Evolutionary conservation across 1,140 invertebrate species (phyloP), one percentile per base, ranked within the genome.

Genomic region (Venustaconcha ellipsiformis): DNA sequence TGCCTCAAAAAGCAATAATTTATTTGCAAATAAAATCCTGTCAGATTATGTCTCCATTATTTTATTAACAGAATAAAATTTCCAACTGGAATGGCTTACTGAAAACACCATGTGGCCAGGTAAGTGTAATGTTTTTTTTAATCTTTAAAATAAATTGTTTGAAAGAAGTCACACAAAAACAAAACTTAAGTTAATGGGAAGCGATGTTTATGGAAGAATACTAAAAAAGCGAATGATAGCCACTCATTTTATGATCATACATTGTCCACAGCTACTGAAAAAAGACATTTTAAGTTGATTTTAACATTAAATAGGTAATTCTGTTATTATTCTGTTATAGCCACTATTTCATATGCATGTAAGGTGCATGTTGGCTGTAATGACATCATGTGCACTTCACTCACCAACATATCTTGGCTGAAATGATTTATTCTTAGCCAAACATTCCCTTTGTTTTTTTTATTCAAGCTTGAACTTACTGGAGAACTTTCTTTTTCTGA

Each of bases 61-160:
- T 80, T 74, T 30, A 56, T 72, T 80, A 82, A 55, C 78, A 89
- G 88, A 80, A 84, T 71, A 80, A 84, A 72, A 76, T 90, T 18
- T 89, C 88, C 2, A 90, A 90, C 72, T 90, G 86, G 85, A 67
- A 82, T 70, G 84, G 85, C 2, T 82, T 77, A n/a, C 74, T 90
- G 18, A 82, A 80, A 72, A 80, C 80, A 48, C 83, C 89, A 14
- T 90, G 88, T 83, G 85, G 86, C 14, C 88, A 89, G 85, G 87
- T 88, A 78, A 78, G 79, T 48, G 4, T 48, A 48, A 6, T 6
- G 4, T 48, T 48, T 0, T 48, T 48, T 4, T 48, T 0, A 48
- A 48, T 48, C 4, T 48, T 15, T 55, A 65, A 20, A 62, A 58
- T 23, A 62, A 18, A 60, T 59, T 30, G 14, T 55, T 0, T 66